Conservation (phyloP, 2,888 invertebrate species). For the Poecilobothrus nobilitatus region DNA sequence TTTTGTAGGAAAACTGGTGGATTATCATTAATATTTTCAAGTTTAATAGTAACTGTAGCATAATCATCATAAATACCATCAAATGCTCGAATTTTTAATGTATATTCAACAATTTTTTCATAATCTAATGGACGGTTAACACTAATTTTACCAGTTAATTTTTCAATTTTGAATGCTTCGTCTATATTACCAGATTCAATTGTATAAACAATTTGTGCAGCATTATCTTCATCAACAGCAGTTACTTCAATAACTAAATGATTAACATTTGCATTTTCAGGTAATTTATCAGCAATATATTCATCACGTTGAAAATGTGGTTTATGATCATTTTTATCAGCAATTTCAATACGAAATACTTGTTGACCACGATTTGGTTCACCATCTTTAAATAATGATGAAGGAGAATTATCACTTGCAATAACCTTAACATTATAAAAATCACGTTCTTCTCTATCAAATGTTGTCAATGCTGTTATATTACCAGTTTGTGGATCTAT, state of each 20-base stretch:
- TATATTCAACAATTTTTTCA: conserved; percentile 76
- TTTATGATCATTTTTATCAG: conserved; percentile 92
- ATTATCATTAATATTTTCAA: conserved; percentile 89
- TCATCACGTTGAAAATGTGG: conserved; percentile 75
- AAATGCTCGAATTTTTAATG: conserved; percentile 70
- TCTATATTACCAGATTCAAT: conserved; percentile 79
- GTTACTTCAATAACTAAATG: conserved; percentile 78
- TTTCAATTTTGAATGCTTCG: conserved; percentile 78
- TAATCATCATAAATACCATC: conserved; percentile 78
- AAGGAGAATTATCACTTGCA: conserved; percentile 83
- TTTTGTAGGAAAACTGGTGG: conserved; percentile 72
- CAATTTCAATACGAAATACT: conserved; percentile 82
- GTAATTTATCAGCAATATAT: conserved; percentile 65
- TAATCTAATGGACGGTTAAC: conserved; percentile 73
- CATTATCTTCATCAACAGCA: conserved; percentile 82
- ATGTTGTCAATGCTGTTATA: conserved; percentile 69
- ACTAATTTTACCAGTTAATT: conserved; percentile 74
- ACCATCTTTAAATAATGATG: conserved; percentile 56
- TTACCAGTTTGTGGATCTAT: conserved; percentile 82
- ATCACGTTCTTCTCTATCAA: conserved; percentile 79
- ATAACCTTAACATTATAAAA: conserved; percentile 84
- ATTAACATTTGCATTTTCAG: conserved; percentile 77
- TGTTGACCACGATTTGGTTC: conserved; percentile 70
- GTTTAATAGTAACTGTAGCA: conserved; percentile 73
- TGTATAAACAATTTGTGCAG: conserved; percentile 76